These are phyloP conservation scores for Lymantria dispar DNA, from an alignment of 2,888 invertebrate genomes.

Conservation along the genomic window DNA sequence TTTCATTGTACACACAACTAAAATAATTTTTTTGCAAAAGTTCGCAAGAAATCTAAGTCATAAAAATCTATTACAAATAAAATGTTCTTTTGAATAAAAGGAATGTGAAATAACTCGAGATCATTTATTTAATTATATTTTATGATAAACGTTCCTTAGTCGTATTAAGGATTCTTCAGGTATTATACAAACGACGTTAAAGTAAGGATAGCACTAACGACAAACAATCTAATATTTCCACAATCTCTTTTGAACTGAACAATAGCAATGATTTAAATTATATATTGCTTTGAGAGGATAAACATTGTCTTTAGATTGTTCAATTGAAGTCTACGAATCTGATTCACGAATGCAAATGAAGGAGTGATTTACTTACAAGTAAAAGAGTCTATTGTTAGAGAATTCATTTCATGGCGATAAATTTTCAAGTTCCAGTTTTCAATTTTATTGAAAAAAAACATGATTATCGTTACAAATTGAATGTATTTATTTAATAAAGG, in stretches of 20 bases:
- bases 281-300: background rate
- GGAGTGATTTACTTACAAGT: background rate
- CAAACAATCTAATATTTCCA: slow-evolving; percentile 11
- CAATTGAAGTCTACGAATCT: background rate
- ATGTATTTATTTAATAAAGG: too few relatives aligned
- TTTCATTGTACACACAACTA: too few relatives aligned
- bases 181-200: slow-evolving; percentile 3
- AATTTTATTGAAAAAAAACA: too few relatives aligned
- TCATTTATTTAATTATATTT: background rate
- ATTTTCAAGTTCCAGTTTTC: too few relatives aligned
- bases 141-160: background rate
- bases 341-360: background rate
- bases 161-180: background rate
- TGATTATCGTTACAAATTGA: too few relatives aligned
- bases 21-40: too few relatives aligned
- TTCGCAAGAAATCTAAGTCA: too few relatives aligned
- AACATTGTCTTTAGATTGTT: background rate
- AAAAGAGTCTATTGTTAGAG: too few relatives aligned
- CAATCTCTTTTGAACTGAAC: slow-evolving; percentile 7
- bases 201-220: slow-evolving; percentile 1
- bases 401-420: too few relatives aligned
- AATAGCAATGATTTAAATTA: background rate
- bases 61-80: too few relatives aligned
- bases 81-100: too few relatives aligned
- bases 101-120: too few relatives aligned